Conservation (phyloP, 2,888 invertebrate species). For the Sarcophaga subvicina region DNA sequence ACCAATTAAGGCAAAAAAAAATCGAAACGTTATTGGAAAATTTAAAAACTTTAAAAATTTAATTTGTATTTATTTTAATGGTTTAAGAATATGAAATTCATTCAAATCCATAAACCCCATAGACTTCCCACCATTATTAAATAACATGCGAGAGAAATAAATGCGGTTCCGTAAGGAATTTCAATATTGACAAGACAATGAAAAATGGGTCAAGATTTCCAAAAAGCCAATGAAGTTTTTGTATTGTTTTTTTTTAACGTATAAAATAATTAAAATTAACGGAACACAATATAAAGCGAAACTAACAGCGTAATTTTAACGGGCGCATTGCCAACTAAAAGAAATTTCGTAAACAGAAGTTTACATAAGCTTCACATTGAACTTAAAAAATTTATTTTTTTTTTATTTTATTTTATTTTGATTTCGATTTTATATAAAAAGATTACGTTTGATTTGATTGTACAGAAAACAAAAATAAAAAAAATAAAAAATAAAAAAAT, state of each 20-base stretch:
- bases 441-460: constrained; percentile 35
- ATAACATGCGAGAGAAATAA: no score
- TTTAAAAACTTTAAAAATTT: no score
- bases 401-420: constrained; percentile 3
- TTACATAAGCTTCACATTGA: constrained; percentile 73
- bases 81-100: no score
- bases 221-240: constrained; percentile 14
- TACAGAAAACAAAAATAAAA: constrained; percentile 22
- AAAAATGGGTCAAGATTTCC: constrained; percentile 38
- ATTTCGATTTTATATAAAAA: constrained; percentile 36
- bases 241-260: background rate
- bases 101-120: no score
- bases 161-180: no score
- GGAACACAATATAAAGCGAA: background rate
- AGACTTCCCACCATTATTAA: no score
- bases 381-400: constrained; percentile 60
- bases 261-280: constrained; percentile 10
- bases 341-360: constrained; percentile 20
- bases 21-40: no score
- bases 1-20: no score
- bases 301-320: background rate
- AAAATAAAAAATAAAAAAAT: background rate
- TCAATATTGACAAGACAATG: no score
- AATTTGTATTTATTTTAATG: no score
- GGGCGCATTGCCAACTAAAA: constrained; percentile 4